A percentile compares a stretch with the other conserved stretches of the same genome.
These are phyloP conservation scores for Chlorocebus sabaeus DNA, from an alignment of 2,113 vertebrate genomes.

Conservation along the genomic window DNA sequence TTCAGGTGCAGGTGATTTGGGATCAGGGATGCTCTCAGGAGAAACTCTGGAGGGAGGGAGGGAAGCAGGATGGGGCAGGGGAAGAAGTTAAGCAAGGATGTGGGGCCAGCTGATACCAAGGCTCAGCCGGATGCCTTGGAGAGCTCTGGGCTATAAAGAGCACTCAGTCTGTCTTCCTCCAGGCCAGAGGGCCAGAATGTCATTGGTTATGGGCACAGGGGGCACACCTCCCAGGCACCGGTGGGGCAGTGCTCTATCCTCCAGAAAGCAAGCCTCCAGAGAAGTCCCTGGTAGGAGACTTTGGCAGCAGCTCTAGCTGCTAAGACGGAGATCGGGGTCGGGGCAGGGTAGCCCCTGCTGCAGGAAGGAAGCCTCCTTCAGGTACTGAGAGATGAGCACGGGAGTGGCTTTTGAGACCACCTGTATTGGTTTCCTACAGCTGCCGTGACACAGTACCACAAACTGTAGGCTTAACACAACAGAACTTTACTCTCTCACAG, in stretches of 20 bases:
- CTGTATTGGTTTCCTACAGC: neutral
- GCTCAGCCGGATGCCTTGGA: neutral
- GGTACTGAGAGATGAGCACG: neutral
- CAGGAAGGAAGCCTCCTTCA: neutral
- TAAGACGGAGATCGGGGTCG: neutral
- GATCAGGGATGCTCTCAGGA: neutral
- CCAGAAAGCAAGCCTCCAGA: neutral
- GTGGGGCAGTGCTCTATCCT: neutral
- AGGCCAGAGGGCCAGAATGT: neutral
- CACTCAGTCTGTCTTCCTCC: neutral
- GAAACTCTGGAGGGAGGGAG: neutral
- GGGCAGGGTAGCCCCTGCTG: neutral
- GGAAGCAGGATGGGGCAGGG: neutral
- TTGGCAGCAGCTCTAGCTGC: neutral
- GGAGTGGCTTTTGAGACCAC: neutral
- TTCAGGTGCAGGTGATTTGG: too few relatives aligned
- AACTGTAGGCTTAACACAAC: neutral
- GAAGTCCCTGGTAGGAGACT: neutral
- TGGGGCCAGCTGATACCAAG: neutral
- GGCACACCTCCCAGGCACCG: neutral
- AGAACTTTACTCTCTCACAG: neutral
- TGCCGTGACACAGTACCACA: neutral
- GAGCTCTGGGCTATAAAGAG: too few relatives aligned
- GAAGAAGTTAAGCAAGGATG: too few relatives aligned
- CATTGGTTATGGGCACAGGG: neutral